Conservation (phyloP, 2,113 vertebrate genomes). For the Dasypus novemcinctus region DNA sequence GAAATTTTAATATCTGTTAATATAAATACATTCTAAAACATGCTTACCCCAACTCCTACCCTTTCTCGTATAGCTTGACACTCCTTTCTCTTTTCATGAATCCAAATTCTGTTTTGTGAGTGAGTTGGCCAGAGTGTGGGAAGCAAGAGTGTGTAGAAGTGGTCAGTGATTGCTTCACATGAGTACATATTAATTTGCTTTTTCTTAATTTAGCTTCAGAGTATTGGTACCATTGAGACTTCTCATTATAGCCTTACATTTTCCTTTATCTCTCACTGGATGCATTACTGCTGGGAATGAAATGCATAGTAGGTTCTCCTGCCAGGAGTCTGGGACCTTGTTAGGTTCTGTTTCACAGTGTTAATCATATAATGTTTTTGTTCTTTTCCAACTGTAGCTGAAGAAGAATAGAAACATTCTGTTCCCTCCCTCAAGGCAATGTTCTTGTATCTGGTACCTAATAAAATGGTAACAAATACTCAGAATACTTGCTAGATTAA, state of each 20-base stretch:
- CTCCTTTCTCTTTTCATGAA: background rate
- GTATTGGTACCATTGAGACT: background rate
- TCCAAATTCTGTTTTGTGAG: background rate
- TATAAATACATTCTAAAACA: background rate
- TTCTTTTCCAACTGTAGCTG: background rate
- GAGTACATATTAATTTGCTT: background rate
- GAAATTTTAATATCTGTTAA: background rate
- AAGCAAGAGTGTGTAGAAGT: background rate
- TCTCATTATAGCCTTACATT: background rate
- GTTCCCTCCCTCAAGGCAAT: background rate
- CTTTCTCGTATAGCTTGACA: background rate
- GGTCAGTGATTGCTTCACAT: background rate
- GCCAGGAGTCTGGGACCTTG: background rate
- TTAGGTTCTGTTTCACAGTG: background rate
- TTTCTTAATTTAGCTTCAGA: background rate
- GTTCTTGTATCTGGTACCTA: no score
- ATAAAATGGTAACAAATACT: no score
- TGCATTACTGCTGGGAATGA: background rate
- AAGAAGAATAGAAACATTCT: no score
- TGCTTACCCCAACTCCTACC: fast-evolving
- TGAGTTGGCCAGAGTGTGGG: background rate
- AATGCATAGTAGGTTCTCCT: background rate
- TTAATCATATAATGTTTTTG: background rate
- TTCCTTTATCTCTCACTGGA: background rate
- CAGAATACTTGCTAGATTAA: no score